A percentile compares a stretch with the other conserved stretches of the same genome.
phyloP scores from a whole-genome alignment of 2,113 vertebrate genomes.

The Drymodes brunneopygia region DNA sequence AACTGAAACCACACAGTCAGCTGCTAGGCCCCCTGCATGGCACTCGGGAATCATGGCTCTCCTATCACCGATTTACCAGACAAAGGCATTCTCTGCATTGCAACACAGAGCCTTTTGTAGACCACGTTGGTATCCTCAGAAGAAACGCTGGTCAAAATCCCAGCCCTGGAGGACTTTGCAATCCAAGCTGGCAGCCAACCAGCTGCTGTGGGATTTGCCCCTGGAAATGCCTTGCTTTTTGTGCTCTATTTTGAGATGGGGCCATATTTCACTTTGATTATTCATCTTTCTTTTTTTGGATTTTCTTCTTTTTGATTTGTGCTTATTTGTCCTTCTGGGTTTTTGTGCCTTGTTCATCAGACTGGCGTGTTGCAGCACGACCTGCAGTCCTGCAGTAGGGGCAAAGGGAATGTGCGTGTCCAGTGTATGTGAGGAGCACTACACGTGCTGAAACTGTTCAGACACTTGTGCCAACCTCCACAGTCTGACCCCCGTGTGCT shows the following conservation, averaged over 20 bases:
- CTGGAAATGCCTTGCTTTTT: not conserved
- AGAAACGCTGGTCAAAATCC: not conserved
- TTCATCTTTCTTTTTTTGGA: not conserved
- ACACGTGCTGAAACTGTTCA: not conserved
- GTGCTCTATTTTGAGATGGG: slow-evolving; percentile 2
- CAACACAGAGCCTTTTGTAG: slow-evolving; percentile 11
- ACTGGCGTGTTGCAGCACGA: not conserved
- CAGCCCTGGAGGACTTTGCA: not conserved
- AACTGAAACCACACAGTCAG: not conserved
- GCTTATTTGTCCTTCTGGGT: not conserved
- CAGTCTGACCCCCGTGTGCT: not conserved
- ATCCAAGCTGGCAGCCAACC: not conserved
- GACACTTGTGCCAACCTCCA: not conserved
- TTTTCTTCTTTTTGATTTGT: not conserved
- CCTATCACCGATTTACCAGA: not conserved
- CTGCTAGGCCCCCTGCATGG: not conserved
- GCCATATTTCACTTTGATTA: slow-evolving; percentile 15
- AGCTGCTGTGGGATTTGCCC: slow-evolving; percentile 15
- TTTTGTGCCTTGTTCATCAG: not conserved
- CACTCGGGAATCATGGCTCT: not conserved
- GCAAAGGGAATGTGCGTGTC: fast-evolving
- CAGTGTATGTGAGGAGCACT: not conserved
- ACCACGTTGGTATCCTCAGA: not conserved
- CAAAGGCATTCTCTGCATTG: slow-evolving; percentile 32
- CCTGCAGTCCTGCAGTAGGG: not conserved